Percentiles rank a stretch among this genome's conserved stretches.
These are phyloP conservation scores for Hypothenemus hampei DNA, from an alignment of 1,140 invertebrate genomes.

Conservation along the genomic window DNA sequence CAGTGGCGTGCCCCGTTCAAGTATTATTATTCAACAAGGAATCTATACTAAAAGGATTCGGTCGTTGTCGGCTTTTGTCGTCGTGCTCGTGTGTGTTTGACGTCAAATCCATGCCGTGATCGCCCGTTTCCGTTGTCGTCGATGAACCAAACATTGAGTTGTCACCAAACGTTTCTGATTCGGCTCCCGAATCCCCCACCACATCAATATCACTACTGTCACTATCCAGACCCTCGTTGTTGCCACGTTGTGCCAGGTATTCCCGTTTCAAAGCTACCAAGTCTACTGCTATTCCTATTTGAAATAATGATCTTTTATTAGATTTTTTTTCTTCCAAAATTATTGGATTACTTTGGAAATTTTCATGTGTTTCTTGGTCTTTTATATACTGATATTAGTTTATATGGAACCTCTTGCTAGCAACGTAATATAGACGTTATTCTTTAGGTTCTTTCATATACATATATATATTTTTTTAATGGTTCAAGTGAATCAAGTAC, in stretches of 20 bases:
- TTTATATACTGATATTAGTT: no score
- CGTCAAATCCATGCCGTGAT: constrained; percentile 42
- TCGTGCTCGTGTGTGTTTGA: constrained; percentile 47
- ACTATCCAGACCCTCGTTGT: constrained; percentile 58
- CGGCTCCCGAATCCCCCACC: constrained; percentile 66
- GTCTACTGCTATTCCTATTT: constrained; percentile 69
- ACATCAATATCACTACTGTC: constrained; percentile 60
- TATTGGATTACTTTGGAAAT: no score
- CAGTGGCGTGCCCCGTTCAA: no score
- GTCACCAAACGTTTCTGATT: constrained; percentile 50
- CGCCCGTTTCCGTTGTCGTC: constrained; percentile 41
- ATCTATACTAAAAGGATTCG: constrained; percentile 78
- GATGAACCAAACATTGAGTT: constrained; percentile 39
- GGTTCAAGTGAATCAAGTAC: no score
- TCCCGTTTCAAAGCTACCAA: constrained; percentile 81
- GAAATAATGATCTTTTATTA: no score
- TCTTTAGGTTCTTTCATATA: no score
- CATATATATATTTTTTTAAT: no score
- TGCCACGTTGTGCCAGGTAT: constrained; percentile 63
- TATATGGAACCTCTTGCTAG: no score
- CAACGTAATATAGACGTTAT: no score
- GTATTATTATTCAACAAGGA: constrained; percentile 66
- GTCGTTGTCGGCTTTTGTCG: constrained; percentile 53
- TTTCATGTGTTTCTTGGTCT: no score
- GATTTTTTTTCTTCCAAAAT: no score